Evolutionary conservation across 35 echinoderm and acorn worm species (phyloP), one percentile per base, ranked within the genome.

Genomic region (Patiria miniata): DNA sequence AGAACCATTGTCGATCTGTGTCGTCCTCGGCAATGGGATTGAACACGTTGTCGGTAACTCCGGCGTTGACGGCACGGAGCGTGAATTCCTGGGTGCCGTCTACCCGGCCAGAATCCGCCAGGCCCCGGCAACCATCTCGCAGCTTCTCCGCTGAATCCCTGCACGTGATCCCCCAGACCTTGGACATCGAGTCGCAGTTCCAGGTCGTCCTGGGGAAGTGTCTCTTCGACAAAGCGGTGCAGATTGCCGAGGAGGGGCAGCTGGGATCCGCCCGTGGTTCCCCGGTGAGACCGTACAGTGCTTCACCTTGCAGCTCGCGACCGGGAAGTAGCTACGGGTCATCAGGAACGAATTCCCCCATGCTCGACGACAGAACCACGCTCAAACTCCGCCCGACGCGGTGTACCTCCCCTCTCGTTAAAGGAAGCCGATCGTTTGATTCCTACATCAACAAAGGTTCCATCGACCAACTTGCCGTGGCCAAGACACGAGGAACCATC

Each of bases 61-160:
- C 65, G 7, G 65, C 21, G 29, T 73, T 34, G 26, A 26, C 65
- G 26, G 65, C 26, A 26, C 26, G 65, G 21, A 73, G 65, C 26
- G 65, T 73, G 7, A 18, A 22, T 14, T 73, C 65, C 7, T 73
- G 65, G 65, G 65, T 30, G 19, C 53, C 51, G 6, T 29, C 7
- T 16, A 29, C 14, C 7, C 80, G 40, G 47, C 18, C 16, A 42
- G 18, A 15, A 37, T 4, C 51, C 8, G n/a, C 23, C 38, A n/a
- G 47, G 51, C 53, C 51, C 30, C 28, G 82, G 7, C 54, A 23
- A 60, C 52, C 82, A 18, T 12, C 23, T 15, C 82, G 82, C 0
- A 84, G 82, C 39, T 40, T 84, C 38, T 84, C 82, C 10, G 82
- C 82, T 37, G 82, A 84, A 15, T 84, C 82, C 15, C 53, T 84